Evolutionary conservation across 2,113 vertebrate species (phyloP), one percentile per base, ranked within the genome.

Genomic region (Ctenodactylus gundi): DNA sequence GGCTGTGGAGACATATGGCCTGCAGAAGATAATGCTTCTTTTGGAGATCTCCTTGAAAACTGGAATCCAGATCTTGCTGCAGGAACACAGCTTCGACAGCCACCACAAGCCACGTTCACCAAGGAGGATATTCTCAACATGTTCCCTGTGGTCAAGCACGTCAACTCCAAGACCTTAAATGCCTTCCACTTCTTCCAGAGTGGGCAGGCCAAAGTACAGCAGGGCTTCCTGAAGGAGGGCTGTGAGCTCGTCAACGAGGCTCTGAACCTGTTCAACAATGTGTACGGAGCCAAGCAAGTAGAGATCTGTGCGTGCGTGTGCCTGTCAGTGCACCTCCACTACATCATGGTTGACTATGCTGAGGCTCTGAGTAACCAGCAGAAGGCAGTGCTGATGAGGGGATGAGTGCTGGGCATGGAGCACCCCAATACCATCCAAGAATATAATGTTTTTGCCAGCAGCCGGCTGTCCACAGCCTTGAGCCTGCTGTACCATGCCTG

Each of bases 151-250:
- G 99, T 99, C 94, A 99, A 99, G 97, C 99, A 99, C 0, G 99
- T 99, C 31, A 99, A 99, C 97, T 99, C 99, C 96, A 99, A 99
- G 98, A 99, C 99, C 70, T 99, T 99, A 0, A 99, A 99, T 1
- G 99, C 99, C 97, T 99, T 99, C 98, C 99, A 99, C 98, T 99
- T 99, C 98, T 99, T 99, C 98, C 99, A 99, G 98, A 99, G 99
- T 36, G 99, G 99, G 64, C 99, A 99, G 98, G 99, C 99, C 89
- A 99, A 99, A 98, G 99, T 99, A 49, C 99, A 99, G 97, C 99
- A 99, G 99, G 99, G 99, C 97, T 99, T 99, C 97, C 98, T 99
- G 97, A 99, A 99, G 97, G 99, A 99, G 97, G 99, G 99, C 91
- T 99, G 99, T 0, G 99, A 99, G 98, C 99, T 99, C 94, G 99